These are phyloP conservation scores for Sebastes aleutianus DNA, from an alignment of 2,797 vertebrate genomes.

Conservation along the genomic window DNA sequence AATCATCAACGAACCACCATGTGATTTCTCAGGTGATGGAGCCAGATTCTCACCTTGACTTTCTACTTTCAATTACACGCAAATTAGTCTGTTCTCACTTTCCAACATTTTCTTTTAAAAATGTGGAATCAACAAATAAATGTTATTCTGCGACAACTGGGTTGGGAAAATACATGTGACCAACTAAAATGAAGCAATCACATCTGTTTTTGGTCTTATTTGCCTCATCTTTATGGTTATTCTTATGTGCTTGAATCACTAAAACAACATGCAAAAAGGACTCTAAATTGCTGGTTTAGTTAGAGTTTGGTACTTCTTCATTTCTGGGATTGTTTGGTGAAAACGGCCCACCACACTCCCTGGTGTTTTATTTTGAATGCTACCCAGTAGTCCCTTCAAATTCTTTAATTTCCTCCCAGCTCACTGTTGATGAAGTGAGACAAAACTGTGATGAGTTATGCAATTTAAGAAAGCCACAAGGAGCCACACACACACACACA, in stretches of 20 bases:
- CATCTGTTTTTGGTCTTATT: not conserved
- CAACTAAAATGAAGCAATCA: not conserved
- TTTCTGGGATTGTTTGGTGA: not conserved
- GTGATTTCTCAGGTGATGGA: too few species aligned
- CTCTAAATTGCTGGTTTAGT: not conserved
- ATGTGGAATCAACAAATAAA: too few species aligned
- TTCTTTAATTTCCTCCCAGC: not conserved
- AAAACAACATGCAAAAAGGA: not conserved
- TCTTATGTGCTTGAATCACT: not conserved
- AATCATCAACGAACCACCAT: too few species aligned
- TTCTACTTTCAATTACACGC: too few species aligned
- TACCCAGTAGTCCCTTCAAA: not conserved
- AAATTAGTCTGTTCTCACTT: too few species aligned
- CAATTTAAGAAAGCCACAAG: not conserved
- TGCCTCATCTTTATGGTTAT: not conserved
- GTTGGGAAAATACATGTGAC: not conserved
- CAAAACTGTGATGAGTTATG: not conserved
- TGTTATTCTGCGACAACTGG: not conserved
- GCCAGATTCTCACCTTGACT: too few species aligned
- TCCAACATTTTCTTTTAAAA: too few species aligned
- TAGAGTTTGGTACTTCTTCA: not conserved
- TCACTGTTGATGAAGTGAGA: not conserved
- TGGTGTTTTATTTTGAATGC: not conserved
- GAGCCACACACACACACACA: not conserved
- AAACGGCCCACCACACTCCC: not conserved